Evolutionary conservation across 1,140 invertebrate species (phyloP).

Genomic region (Stratiolaelaps scimitus): DNA sequence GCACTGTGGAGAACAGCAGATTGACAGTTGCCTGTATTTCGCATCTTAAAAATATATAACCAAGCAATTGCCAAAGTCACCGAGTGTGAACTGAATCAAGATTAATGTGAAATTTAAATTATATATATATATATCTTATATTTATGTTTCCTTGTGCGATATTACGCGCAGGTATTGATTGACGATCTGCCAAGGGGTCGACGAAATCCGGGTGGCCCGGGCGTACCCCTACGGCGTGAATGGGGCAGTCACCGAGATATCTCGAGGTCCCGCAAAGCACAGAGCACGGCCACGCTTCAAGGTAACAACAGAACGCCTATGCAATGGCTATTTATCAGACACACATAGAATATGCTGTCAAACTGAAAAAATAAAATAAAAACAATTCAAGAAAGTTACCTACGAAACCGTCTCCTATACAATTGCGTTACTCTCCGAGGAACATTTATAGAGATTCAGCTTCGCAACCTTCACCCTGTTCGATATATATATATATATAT

Average conservation of each 20-base stretch:
- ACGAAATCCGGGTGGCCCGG: background rate
- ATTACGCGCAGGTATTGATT: conserved; percentile 2
- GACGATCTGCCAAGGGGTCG: conserved; percentile 7
- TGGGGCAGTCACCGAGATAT: conserved; percentile 19
- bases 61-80: too few species aligned
- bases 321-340: too few species aligned
- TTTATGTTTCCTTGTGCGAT: background rate
- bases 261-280: conserved; percentile 2
- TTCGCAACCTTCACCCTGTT: background rate
- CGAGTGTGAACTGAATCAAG: too few species aligned
- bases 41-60: too few species aligned
- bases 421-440: background rate
- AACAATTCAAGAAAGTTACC: too few species aligned
- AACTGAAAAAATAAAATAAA: too few species aligned
- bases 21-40: too few species aligned
- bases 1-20: too few species aligned
- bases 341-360: too few species aligned
- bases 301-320: conserved; percentile 8
- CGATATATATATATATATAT: too few species aligned
- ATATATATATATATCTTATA: background rate
- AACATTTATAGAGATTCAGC: background rate
- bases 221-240: background rate
- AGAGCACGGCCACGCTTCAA: background rate
- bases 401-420: background rate
- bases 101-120: too few species aligned